These are phyloP conservation scores for Melipona quadrifasciata DNA, from an alignment of 1,140 invertebrate genomes.

Conservation along the genomic window DNA sequence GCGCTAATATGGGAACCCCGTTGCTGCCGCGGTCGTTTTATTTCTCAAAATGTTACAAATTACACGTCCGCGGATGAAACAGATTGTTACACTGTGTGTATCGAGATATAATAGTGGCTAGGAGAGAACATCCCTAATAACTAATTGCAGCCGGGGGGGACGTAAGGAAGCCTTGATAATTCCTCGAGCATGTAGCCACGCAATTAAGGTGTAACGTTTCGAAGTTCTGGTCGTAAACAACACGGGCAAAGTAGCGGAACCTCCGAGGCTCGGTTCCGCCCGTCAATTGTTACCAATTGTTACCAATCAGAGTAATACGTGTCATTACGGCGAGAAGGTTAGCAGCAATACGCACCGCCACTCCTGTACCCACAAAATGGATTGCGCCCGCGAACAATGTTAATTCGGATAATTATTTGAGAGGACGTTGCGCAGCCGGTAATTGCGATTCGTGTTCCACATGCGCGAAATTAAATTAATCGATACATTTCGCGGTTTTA, in stretches of 20 bases:
- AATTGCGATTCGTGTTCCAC: conserved; percentile 65
- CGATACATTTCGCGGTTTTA: conserved; percentile 14
- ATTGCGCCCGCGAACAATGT: conserved; percentile 69
- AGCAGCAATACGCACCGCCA: conserved; percentile 71
- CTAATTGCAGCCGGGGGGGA: conserved; percentile 60
- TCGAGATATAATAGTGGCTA: neutral
- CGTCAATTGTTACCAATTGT: conserved; percentile 82
- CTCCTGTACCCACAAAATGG: conserved; percentile 62
- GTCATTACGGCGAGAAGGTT: conserved; percentile 77
- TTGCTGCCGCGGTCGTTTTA: neutral
- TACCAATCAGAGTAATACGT: conserved; percentile 81
- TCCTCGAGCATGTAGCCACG: conserved; percentile 74
- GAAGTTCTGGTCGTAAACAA: conserved; percentile 80
- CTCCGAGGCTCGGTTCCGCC: conserved; percentile 76
- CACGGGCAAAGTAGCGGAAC: conserved; percentile 80
- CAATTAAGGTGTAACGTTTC: conserved; percentile 80
- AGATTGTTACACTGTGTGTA: conserved; percentile 26
- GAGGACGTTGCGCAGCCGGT: conserved; percentile 26
- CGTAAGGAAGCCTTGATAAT: conserved; percentile 74
- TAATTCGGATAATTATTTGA: conserved; percentile 61
- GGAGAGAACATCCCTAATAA: conserved; percentile 44
- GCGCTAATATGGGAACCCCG: neutral
- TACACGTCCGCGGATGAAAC: conserved; percentile 12
- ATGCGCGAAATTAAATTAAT: conserved; percentile 21
- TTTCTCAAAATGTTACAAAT: neutral